phyloP scores from a whole-genome alignment of 2,797 vertebrate genomes.

The Schizothorax lantsangensis region DNA sequence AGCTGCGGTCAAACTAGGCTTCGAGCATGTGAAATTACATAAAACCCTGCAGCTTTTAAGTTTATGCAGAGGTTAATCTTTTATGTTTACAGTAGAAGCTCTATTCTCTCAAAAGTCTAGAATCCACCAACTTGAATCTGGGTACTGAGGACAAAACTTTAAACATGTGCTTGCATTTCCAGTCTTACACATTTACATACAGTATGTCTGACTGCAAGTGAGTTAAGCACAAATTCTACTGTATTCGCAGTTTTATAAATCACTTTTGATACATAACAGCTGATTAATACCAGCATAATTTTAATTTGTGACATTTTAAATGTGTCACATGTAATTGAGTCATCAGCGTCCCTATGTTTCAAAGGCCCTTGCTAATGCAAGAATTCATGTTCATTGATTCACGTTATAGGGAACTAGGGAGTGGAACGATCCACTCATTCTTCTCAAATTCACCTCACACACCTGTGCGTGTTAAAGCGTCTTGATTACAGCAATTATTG shows the following conservation, averaged over 20 bases:
- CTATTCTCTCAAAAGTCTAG: background rate
- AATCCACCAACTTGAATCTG: background rate
- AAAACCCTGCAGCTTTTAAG: slow-evolving; percentile 1
- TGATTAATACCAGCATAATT: background rate
- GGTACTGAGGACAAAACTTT: background rate
- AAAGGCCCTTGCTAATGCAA: background rate
- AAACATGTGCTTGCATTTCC: background rate
- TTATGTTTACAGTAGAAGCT: slow-evolving; percentile 12
- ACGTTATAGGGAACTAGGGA: background rate
- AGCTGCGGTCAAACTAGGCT: slow-evolving; percentile 8
- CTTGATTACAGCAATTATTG: slow-evolving; percentile 30
- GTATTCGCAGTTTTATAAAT: background rate
- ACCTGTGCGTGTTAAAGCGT: background rate
- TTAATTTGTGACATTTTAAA: background rate
- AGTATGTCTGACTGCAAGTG: background rate
- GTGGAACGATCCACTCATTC: background rate
- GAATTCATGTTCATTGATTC: background rate
- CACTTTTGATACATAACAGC: background rate
- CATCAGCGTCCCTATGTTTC: background rate
- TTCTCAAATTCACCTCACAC: slow-evolving; percentile 12
- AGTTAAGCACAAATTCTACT: background rate
- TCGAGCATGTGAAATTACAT: background rate
- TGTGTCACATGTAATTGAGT: background rate
- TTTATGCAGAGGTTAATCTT: slow-evolving; percentile 16
- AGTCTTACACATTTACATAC: background rate